Percentiles rank a stretch among this genome's conserved stretches.
These are phyloP conservation scores for Agriopis leucophaearia DNA, from an alignment of 2,888 invertebrate species.

Conservation along the genomic window DNA sequence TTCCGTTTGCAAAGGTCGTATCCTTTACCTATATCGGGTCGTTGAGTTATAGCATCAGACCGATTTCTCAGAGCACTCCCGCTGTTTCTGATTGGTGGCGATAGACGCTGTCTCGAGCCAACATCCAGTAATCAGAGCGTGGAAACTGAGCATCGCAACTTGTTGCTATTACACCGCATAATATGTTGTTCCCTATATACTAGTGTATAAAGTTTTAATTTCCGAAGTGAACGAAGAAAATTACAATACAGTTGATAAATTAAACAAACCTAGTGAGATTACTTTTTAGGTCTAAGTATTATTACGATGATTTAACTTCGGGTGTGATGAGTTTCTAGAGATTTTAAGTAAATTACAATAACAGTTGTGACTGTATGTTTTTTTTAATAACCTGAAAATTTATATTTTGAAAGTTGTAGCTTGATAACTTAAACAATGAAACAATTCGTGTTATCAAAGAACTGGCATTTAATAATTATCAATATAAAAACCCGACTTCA, in stretches of 20 bases:
- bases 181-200: constrained; percentile 59
- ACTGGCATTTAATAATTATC: too few relatives aligned
- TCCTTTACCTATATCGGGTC: constrained; percentile 11
- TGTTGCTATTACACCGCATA: constrained; percentile 63
- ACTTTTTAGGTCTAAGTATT: constrained; percentile 1
- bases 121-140: constrained; percentile 87
- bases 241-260: constrained; percentile 5
- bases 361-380: too few relatives aligned
- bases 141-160: constrained; percentile 80
- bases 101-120: constrained; percentile 85
- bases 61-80: constrained; percentile 66
- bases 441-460: too few relatives aligned
- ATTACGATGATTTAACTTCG: constrained; percentile 9
- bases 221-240: constrained; percentile 31
- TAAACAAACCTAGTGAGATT: constrained; percentile 10
- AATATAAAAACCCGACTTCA: too few relatives aligned
- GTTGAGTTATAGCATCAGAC: constrained; percentile 41
- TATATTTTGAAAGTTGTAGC: too few relatives aligned
- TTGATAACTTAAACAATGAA: too few relatives aligned
- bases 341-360: neutral
- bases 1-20: neutral
- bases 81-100: constrained; percentile 79
- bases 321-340: neutral
- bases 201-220: constrained; percentile 55
- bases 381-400: too few relatives aligned